Percentiles rank a stretch among this genome's conserved stretches.
phyloP scores from a whole-genome alignment of 2,797 vertebrate genomes.

The Hoplostethus atlanticus region DNA sequence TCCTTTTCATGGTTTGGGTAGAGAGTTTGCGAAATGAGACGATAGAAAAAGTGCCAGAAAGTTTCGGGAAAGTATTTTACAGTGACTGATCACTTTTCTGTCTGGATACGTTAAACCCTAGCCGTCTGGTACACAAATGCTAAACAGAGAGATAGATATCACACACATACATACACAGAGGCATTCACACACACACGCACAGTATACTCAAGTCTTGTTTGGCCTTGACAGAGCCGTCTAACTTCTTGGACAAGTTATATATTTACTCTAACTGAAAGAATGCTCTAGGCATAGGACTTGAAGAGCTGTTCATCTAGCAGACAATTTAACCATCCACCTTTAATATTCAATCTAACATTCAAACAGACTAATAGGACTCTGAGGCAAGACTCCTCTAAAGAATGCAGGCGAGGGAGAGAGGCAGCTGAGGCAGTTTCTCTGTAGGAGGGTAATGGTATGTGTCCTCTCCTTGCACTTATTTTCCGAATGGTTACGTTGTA shows the following conservation, averaged over 20 bases:
- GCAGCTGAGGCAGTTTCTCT: not conserved
- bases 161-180: not conserved
- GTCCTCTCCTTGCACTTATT: not conserved
- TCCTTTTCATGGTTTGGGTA: no score
- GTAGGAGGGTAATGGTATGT: not conserved
- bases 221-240: slow-evolving; percentile 28
- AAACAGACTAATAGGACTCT: slow-evolving; percentile 1
- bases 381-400: slow-evolving; percentile 16
- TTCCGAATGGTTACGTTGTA: not conserved
- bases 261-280: slow-evolving; percentile 4
- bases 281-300: not conserved
- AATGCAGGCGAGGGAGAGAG: slow-evolving; percentile 4
- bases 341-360: slow-evolving; percentile 23
- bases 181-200: not conserved
- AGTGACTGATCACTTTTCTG: no score
- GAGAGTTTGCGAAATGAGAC: no score
- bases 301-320: slow-evolving; percentile 15
- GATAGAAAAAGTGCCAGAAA: no score
- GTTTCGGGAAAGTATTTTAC: no score
- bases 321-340: slow-evolving; percentile 25
- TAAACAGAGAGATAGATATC: not conserved
- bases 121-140: no score
- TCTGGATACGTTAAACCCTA: no score
- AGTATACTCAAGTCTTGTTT: not conserved
- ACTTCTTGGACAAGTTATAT: not conserved